These are phyloP conservation scores for Lates japonicus DNA, from an alignment of 2,797 vertebrate genomes.

Conservation along the genomic window DNA sequence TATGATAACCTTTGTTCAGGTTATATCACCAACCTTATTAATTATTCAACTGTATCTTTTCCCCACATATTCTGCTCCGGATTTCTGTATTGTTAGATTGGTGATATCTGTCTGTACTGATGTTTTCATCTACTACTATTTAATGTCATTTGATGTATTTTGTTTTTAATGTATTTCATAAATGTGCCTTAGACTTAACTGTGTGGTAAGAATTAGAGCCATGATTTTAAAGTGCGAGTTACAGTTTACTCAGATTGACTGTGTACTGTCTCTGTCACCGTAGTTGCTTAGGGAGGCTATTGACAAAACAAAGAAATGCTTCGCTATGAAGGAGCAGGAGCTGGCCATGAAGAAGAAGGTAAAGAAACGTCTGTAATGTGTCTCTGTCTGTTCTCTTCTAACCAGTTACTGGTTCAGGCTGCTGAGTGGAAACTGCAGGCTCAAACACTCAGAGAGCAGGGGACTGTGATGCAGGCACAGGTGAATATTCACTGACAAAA, in stretches of 20 bases:
- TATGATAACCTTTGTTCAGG: too few relatives aligned
- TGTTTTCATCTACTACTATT: too few relatives aligned
- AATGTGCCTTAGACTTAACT: too few relatives aligned
- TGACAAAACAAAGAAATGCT: slow-evolving; percentile 88
- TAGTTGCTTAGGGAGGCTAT: slow-evolving; percentile 86
- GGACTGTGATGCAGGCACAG: slow-evolving; percentile 94
- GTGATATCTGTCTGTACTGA: too few relatives aligned
- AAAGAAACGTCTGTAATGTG: slow-evolving; percentile 65
- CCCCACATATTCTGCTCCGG: too few relatives aligned
- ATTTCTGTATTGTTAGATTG: too few relatives aligned
- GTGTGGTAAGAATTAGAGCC: too few relatives aligned
- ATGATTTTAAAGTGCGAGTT: too few relatives aligned
- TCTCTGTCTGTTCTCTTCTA: slow-evolving; percentile 79
- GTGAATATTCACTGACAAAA: slow-evolving; percentile 84
- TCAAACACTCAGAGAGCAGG: slow-evolving; percentile 94
- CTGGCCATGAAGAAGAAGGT: slow-evolving; percentile 86
- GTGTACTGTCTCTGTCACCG: slow-evolving; percentile 80
- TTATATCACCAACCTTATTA: too few relatives aligned
- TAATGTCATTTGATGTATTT: too few relatives aligned
- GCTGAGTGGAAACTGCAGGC: slow-evolving; percentile 98
- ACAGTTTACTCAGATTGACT: slow-evolving; percentile 42
- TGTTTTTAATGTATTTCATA: too few relatives aligned
- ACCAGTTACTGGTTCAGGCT: slow-evolving; percentile 96
- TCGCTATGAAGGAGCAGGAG: slow-evolving; percentile 85
- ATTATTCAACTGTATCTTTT: too few relatives aligned